Evolutionary conservation across 1,140 invertebrate species (phyloP).

Genomic region (Euglossa dilemma): DNA sequence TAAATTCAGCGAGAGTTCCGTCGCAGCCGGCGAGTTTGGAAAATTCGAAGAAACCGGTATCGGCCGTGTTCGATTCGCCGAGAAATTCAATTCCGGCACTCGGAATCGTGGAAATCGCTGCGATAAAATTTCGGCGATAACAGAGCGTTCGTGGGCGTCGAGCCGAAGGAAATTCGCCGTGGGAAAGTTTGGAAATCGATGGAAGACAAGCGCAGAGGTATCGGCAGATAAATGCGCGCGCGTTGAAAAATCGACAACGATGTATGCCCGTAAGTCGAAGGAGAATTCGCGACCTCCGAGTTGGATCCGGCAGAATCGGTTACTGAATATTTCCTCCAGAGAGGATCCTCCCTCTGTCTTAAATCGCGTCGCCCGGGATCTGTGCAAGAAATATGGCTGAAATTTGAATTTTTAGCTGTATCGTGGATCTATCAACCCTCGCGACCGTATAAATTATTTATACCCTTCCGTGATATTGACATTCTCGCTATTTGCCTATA

Average conservation of each 20-base stretch:
- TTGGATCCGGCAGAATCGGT: constrained; percentile 2
- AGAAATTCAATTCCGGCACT: background rate
- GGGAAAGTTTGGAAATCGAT: constrained; percentile 30
- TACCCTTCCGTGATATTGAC: background rate
- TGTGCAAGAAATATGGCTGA: background rate
- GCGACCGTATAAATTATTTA: background rate
- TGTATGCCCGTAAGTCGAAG: constrained; percentile 30
- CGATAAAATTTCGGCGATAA: background rate
- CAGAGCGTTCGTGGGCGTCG: background rate
- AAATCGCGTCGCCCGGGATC: constrained; percentile 10
- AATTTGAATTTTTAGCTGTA: constrained; percentile 5
- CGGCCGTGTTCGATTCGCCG: background rate
- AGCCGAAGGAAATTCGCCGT: constrained; percentile 3
- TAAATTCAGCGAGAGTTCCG: no score
- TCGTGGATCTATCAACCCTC: background rate
- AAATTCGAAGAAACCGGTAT: background rate
- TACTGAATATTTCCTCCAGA: constrained; percentile 20
- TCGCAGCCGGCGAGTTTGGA: no score
- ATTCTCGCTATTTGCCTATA: background rate
- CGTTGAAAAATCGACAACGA: constrained; percentile 20
- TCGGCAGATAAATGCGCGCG: constrained; percentile 26
- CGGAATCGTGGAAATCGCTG: background rate
- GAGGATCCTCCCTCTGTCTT: constrained; percentile 10
- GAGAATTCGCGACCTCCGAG: constrained; percentile 12
- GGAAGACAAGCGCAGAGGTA: background rate